Conservation (phyloP, 2,888 invertebrate species). For the Drosophila anomalata region DNA sequence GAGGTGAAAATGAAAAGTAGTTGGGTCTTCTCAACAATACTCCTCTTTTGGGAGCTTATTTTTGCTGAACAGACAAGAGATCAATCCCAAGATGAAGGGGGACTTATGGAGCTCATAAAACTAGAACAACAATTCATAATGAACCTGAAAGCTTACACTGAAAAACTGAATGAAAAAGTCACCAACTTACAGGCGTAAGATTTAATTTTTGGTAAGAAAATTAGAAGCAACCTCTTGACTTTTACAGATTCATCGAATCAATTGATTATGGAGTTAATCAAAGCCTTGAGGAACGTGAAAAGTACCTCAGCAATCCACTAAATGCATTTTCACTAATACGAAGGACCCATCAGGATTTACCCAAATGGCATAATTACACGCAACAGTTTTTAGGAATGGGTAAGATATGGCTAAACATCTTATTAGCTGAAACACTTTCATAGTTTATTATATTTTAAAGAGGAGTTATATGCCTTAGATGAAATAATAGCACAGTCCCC, state of each 20-base stretch:
- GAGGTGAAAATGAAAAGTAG: conserved; percentile 20
- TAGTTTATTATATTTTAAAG: neutral
- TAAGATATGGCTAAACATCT: neutral
- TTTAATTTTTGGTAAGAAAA: neutral
- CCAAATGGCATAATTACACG: conserved; percentile 34
- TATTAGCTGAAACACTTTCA: neutral
- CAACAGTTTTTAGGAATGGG: conserved; percentile 19
- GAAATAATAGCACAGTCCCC: neutral
- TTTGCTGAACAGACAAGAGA: neutral
- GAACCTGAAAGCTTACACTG: conserved; percentile 10
- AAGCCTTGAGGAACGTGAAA: conserved; percentile 20
- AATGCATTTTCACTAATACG: conserved; percentile 37
- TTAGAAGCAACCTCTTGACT: neutral
- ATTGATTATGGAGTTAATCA: neutral
- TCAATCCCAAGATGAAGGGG: neutral
- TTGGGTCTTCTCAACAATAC: neutral
- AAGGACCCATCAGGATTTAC: conserved; percentile 33
- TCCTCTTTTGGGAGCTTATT: conserved; percentile 1
- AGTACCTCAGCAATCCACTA: conserved; percentile 37
- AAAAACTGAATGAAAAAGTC: conserved; percentile 23
- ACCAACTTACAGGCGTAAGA: conserved; percentile 25
- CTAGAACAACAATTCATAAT: conserved; percentile 8
- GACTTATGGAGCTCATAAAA: conserved; percentile 8
- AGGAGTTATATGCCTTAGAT: conserved; percentile 9
- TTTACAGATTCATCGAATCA: conserved; percentile 16